Evolutionary conservation across 2,797 vertebrate species (phyloP), one percentile per base, ranked within the genome.

Genomic region (Rhynchotus rufescens): DNA sequence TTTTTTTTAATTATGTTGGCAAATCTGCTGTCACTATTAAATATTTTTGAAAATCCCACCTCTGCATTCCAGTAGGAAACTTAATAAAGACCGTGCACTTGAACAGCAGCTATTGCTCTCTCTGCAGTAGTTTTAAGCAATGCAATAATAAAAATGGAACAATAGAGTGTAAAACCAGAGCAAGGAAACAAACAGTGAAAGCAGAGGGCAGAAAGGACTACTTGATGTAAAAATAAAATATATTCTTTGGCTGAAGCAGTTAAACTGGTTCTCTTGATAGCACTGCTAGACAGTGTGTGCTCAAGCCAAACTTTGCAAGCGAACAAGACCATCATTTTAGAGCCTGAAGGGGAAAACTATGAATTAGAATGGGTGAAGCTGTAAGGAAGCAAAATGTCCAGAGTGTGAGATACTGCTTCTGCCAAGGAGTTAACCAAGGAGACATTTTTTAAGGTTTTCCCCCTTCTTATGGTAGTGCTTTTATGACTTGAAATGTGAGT

Each of bases 71-170:
- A 87, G 1, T 23, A 75, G 30, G 44, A 80, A 93, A 61, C 6
- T 52, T 77, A 38, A 5, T 56, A 64, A 87, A 72, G 49, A 74
- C 20, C 10, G 74, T 40, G 9, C 21, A 59, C 49, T 91, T 9
- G 16, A 73, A 61, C 4, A 44, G n/a, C 40, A 32, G 74, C 54
- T 69, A 45, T 36, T 80, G 6, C 12, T 12, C 3, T 34, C 59
- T 72, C 19, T 90, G 34, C n/a, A 74, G 23, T 64, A 64, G 44
- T 87, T 92, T 94, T 72, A 87, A 42, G 69, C n/a, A 77, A 38
- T 36, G 12, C 5, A 89, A 60, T 68, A 87, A 87, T 72, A 65
- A 78, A 73, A 89, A 40, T 25, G 64, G 22, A 59, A 66, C 15
- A 86, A 23, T 4, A 52, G 17, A n/a, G 14, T 60, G 25, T 59